Conservation (phyloP, 2,797 vertebrate genomes). For the Myotis daubentonii region DNA sequence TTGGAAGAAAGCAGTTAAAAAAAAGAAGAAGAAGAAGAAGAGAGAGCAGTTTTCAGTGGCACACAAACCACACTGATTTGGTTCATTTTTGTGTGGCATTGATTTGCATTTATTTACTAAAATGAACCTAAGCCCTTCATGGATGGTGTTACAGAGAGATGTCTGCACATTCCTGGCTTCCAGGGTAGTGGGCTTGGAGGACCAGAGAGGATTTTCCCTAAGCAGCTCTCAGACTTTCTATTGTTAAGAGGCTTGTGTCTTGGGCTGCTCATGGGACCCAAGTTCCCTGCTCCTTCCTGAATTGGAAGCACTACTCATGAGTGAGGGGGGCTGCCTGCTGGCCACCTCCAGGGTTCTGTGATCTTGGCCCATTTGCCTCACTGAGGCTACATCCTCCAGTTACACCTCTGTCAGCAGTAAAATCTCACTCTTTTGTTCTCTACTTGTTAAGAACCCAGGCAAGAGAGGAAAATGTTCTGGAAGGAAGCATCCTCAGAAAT, state of each 20-base stretch:
- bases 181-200: too few species aligned
- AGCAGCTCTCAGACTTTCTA: neutral
- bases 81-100: neutral
- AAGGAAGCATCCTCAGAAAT: neutral
- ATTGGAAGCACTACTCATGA: neutral
- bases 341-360: neutral
- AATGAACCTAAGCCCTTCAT: neutral
- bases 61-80: neutral
- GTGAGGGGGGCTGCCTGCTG: neutral
- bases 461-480: neutral
- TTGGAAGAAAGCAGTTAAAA: too few species aligned
- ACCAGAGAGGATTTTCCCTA: neutral
- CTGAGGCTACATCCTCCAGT: neutral
- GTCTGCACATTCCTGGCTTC: neutral
- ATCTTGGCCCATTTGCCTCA: neutral
- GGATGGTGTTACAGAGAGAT: neutral
- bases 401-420: neutral
- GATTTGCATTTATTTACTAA: neutral
- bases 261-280: neutral
- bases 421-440: neutral
- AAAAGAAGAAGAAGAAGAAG: too few species aligned
- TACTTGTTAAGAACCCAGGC: neutral
- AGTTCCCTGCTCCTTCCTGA: neutral
- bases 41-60: neutral
- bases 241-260: too few species aligned